Evolutionary conservation across 2,888 invertebrate genomes (phyloP).

Genomic region (Papilio demoleus): DNA sequence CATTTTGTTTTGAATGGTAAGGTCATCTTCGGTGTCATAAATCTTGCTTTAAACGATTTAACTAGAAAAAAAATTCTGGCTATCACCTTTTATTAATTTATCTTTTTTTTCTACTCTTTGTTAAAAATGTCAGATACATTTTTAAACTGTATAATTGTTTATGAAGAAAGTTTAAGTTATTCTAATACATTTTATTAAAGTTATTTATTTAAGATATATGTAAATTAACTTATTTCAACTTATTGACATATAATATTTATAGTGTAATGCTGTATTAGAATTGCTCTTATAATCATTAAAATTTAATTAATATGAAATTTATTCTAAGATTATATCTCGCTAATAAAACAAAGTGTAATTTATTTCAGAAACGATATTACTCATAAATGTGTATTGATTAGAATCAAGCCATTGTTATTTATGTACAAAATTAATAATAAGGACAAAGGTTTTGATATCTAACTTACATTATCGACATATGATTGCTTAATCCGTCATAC

Average conservation of each 20-base stretch:
- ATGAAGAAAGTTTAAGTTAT: neutral
- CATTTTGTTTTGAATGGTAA: constrained; percentile 8
- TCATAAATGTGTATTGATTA: too few relatives aligned
- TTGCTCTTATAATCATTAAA: neutral
- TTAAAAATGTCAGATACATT: neutral
- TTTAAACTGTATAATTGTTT: neutral
- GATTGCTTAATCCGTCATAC: too few relatives aligned
- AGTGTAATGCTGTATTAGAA: neutral
- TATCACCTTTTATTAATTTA: neutral
- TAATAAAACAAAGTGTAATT: neutral
- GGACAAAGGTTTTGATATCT: too few relatives aligned
- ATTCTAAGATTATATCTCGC: neutral
- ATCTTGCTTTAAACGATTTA: constrained; percentile 10
- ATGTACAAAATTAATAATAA: too few relatives aligned
- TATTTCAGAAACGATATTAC: neutral
- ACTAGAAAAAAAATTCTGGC: neutral
- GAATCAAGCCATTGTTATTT: too few relatives aligned
- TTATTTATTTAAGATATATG: neutral
- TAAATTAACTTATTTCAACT: neutral
- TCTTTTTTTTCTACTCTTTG: neutral
- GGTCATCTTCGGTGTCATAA: neutral
- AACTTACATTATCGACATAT: too few relatives aligned
- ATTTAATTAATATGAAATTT: neutral
- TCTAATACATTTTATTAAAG: neutral
- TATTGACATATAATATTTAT: neutral